Evolutionary conservation across 2,113 vertebrate genomes (phyloP).

Genomic region (Argyrosomus japonicus): DNA sequence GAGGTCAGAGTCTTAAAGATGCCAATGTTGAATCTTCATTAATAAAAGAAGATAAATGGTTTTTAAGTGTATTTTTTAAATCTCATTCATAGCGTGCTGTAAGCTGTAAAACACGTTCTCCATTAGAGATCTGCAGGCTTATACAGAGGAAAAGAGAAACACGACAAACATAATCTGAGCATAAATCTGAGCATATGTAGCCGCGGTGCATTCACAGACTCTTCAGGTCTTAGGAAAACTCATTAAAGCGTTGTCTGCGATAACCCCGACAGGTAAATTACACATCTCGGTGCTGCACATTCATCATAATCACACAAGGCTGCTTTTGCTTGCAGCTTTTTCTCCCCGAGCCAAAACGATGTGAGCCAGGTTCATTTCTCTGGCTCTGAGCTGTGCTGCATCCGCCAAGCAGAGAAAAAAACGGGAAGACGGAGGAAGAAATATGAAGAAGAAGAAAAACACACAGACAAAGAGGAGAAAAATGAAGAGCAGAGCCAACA

Average conservation of each 20-base stretch:
- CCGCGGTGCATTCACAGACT: conserved; percentile 40
- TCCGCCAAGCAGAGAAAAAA: conserved; percentile 62
- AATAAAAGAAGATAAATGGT: not conserved
- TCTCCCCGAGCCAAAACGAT: conserved; percentile 48
- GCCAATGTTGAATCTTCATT: not conserved
- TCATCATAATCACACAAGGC: conserved; percentile 68
- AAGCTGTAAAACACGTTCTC: conserved; percentile 18
- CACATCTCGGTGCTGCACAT: conserved; percentile 56
- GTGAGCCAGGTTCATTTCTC: conserved; percentile 61
- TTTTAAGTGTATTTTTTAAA: not conserved
- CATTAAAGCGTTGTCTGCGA: conserved; percentile 63
- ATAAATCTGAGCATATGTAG: conserved; percentile 49
- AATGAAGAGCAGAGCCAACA: conserved; percentile 32
- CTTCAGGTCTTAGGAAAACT: conserved; percentile 69
- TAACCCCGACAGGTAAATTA: conserved; percentile 76
- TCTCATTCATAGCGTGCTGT: conserved; percentile 10
- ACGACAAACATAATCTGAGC: conserved; percentile 26
- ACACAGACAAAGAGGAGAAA: conserved; percentile 5
- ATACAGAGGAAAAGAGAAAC: conserved; percentile 4
- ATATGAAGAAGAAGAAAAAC: conserved; percentile 30
- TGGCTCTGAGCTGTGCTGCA: conserved; percentile 49
- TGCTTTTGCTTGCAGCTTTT: conserved; percentile 51
- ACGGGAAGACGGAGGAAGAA: conserved; percentile 9
- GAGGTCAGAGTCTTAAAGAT: no score
- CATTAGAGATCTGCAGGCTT: conserved; percentile 16